Evolutionary conservation across 2,797 vertebrate species (phyloP).

Genomic region (Galago senegalensis): DNA sequence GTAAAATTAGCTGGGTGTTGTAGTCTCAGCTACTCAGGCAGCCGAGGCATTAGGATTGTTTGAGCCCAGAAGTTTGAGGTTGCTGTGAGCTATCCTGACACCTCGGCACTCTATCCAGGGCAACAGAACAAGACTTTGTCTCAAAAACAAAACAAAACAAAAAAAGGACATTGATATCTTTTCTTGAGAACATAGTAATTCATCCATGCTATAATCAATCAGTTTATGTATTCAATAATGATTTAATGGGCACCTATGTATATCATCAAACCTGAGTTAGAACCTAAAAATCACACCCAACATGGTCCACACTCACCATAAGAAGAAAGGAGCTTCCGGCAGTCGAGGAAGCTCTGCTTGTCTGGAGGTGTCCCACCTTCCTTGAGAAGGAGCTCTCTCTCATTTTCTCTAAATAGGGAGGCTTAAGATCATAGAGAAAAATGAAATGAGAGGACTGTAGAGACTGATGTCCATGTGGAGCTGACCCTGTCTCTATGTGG

Average conservation of each 20-base stretch:
- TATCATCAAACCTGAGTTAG: neutral
- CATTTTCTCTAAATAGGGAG: neutral
- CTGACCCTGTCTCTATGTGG: neutral
- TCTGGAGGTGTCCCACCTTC: neutral
- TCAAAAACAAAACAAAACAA: too few relatives aligned
- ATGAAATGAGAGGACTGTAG: neutral
- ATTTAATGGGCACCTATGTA: neutral
- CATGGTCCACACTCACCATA: neutral
- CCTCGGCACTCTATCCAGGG: too few relatives aligned
- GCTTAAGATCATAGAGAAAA: neutral
- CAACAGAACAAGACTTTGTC: too few relatives aligned
- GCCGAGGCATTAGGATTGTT: too few relatives aligned
- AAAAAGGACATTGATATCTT: slow-evolving; percentile 42
- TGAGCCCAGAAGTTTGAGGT: too few relatives aligned
- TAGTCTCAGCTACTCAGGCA: too few relatives aligned
- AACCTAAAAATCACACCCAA: neutral
- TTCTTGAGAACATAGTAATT: slow-evolving; percentile 40
- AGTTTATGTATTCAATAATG: neutral
- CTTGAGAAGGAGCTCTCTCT: neutral
- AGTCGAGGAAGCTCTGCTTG: neutral
- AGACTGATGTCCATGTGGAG: neutral
- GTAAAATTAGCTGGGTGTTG: too few relatives aligned
- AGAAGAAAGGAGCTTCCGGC: neutral
- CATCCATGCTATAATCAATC: slow-evolving; percentile 2
- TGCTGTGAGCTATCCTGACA: too few relatives aligned